Conservation (phyloP, 2,797 vertebrate genomes). For the Sebastes hubbsi region DNA sequence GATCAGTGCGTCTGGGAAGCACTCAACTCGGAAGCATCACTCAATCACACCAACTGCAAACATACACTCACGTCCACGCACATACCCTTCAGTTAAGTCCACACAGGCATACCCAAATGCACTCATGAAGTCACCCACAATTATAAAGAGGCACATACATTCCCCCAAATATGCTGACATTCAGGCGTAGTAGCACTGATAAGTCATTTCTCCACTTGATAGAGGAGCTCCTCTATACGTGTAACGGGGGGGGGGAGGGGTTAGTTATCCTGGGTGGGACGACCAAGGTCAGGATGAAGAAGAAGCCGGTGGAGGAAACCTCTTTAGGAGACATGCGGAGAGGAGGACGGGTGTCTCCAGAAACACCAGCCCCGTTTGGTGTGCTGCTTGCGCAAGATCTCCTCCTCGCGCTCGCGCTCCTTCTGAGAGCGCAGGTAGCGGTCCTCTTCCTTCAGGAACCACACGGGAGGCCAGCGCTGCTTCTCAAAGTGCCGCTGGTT, state of each 20-base stretch:
- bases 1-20: slow-evolving; percentile 58
- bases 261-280: slow-evolving; percentile 5
- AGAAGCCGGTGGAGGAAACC: slow-evolving; percentile 11
- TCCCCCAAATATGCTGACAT: slow-evolving; percentile 57
- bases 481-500: slow-evolving; percentile 91
- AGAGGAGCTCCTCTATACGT: slow-evolving; percentile 31
- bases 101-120: slow-evolving; percentile 46
- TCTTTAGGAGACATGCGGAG: slow-evolving; percentile 83
- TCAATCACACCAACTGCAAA: slow-evolving; percentile 38
- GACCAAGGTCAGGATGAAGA: slow-evolving; percentile 30
- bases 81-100: slow-evolving; percentile 36
- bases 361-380: slow-evolving; percentile 91
- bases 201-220: slow-evolving; percentile 28
- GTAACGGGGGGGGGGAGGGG: not conserved
- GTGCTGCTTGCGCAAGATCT: slow-evolving; percentile 89
- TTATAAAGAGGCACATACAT: slow-evolving; percentile 69
- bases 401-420: slow-evolving; percentile 89
- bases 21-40: slow-evolving; percentile 62
- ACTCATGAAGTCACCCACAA: slow-evolving; percentile 56
- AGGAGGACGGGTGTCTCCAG: slow-evolving; percentile 87
- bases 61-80: slow-evolving; percentile 41
- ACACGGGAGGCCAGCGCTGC: slow-evolving; percentile 91
- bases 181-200: slow-evolving; percentile 59
- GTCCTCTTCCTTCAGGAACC: slow-evolving; percentile 94
- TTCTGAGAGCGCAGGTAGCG: slow-evolving; percentile 90